Percentiles rank a stretch among this genome's conserved stretches.
Conservation (phyloP, 2,797 vertebrate genomes). For the Threskiornis aethiopicus region DNA sequence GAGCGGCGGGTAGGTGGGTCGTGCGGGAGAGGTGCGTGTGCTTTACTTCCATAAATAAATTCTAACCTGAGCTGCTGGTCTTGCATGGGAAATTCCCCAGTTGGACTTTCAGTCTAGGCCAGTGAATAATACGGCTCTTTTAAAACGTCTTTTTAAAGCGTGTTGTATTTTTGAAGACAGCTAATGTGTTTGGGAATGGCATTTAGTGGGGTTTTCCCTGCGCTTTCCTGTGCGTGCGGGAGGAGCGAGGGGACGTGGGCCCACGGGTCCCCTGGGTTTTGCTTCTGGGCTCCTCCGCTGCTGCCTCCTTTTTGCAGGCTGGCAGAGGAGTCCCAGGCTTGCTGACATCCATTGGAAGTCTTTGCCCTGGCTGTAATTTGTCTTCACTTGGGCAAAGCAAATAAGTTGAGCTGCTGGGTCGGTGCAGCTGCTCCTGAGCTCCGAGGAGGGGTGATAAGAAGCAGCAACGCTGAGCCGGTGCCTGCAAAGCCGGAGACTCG, state of each 20-base stretch:
- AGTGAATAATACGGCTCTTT: background rate
- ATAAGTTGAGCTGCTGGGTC: background rate
- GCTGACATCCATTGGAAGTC: background rate
- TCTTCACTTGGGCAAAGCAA: background rate
- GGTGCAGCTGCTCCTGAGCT: background rate
- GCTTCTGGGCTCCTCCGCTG: background rate
- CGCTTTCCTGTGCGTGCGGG: rapidly evolving
- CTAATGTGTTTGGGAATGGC: background rate
- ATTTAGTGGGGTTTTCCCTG: background rate
- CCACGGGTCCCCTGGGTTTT: background rate
- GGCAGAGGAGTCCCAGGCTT: background rate
- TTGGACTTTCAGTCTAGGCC: background rate
- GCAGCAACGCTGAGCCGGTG: rapidly evolving
- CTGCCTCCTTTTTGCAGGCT: background rate
- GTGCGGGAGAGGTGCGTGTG: background rate
- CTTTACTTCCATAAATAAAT: background rate
- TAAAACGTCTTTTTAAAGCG: background rate
- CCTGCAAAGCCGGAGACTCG: background rate
- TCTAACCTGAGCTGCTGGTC: background rate
- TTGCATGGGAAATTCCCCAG: background rate
- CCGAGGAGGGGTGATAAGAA: background rate
- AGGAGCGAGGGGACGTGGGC: rapidly evolving
- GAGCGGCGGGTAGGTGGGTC: background rate
- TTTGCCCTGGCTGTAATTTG: background rate
- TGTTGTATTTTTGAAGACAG: background rate